phyloP scores from a whole-genome alignment of 2,888 invertebrate genomes.

The Cryptus viduatorius region DNA sequence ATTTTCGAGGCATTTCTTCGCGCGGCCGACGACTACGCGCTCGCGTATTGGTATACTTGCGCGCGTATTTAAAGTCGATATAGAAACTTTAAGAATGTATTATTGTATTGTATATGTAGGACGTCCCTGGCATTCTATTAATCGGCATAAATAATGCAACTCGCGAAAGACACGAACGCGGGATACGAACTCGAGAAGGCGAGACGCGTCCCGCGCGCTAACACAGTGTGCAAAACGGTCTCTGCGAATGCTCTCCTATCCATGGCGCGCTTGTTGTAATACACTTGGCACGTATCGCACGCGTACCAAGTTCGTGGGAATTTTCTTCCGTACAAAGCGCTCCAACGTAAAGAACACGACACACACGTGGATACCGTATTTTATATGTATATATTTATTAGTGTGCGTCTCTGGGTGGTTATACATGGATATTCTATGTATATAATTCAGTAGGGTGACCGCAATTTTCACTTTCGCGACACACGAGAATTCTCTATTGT shows the following conservation, averaged over 20 bases:
- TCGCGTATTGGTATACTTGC: constrained; percentile 12
- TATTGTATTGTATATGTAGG: background rate
- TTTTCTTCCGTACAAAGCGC: constrained; percentile 59
- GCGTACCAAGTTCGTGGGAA: constrained; percentile 70
- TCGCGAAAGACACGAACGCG: constrained; percentile 58
- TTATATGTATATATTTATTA: background rate
- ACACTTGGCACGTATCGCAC: constrained; percentile 70
- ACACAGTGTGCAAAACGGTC: constrained; percentile 4
- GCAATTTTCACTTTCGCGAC: constrained; percentile 69
- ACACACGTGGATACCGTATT: background rate
- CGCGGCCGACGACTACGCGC: background rate
- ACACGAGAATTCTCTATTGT: constrained; percentile 62
- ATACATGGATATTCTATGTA: constrained; percentile 3
- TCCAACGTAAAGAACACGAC: constrained; percentile 51
- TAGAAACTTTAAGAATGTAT: background rate
- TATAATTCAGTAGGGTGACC: constrained; percentile 54
- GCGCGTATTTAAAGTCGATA: background rate
- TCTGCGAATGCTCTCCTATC: constrained; percentile 32
- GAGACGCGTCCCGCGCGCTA: constrained; percentile 35
- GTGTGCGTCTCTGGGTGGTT: background rate
- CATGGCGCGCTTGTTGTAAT: constrained; percentile 61
- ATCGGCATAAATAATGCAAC: constrained; percentile 78
- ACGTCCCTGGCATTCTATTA: constrained; percentile 60
- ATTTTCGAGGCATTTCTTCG: background rate
- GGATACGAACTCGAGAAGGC: constrained; percentile 31